These are phyloP conservation scores for Botia kubotai DNA, from an alignment of 2,797 vertebrate genomes.

Conservation along the genomic window DNA sequence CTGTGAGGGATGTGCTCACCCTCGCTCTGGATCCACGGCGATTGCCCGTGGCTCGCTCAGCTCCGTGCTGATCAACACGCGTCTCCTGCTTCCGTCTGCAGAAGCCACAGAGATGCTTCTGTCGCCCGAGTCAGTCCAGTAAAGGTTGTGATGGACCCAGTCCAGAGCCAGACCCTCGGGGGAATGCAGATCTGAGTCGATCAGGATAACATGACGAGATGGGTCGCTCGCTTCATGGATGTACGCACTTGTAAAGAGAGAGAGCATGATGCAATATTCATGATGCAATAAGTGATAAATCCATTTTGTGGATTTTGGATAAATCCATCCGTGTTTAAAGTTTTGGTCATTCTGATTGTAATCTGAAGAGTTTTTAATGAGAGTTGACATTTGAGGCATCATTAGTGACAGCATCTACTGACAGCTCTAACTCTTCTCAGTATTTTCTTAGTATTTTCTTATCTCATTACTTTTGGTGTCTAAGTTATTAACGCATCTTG, in stretches of 20 bases:
- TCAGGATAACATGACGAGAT: slow-evolving; percentile 86
- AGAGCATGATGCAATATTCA: neutral
- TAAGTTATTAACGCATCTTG: too few relatives aligned
- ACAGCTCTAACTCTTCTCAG: too few relatives aligned
- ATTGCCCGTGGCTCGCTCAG: slow-evolving; percentile 94
- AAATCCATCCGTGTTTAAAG: neutral
- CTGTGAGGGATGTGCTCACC: slow-evolving; percentile 75
- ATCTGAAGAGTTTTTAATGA: neutral
- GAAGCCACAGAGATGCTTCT: slow-evolving; percentile 95
- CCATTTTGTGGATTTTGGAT: too few relatives aligned
- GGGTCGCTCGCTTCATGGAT: slow-evolving; percentile 92
- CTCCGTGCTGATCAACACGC: slow-evolving; percentile 86
- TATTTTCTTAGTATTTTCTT: too few relatives aligned
- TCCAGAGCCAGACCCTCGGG: slow-evolving; percentile 94
- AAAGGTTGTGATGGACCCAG: slow-evolving; percentile 98
- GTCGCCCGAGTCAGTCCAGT: slow-evolving; percentile 96
- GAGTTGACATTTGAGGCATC: neutral
- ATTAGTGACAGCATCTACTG: neutral
- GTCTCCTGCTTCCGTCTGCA: slow-evolving; percentile 86
- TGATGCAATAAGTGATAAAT: neutral
- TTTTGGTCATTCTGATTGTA: neutral
- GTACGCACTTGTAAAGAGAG: slow-evolving; percentile 81
- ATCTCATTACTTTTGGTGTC: too few relatives aligned
- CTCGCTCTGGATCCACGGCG: slow-evolving; percentile 89
- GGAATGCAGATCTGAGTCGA: slow-evolving; percentile 87